Conservation (phyloP, 2,888 invertebrate genomes). For the Drosophila imparisetae region DNA sequence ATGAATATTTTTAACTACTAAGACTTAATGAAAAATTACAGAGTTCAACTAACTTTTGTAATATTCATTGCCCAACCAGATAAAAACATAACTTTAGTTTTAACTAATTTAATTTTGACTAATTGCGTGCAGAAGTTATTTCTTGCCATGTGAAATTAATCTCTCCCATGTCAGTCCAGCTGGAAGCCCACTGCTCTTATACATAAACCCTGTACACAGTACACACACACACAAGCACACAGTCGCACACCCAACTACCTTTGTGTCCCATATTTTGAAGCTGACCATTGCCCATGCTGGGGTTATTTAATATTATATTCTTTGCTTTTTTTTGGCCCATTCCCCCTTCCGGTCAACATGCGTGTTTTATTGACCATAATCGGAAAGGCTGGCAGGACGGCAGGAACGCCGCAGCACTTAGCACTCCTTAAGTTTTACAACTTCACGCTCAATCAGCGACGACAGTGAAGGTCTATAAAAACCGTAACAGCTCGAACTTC, state of each 20-base stretch:
- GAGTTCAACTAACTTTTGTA: neutral
- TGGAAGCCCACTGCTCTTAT: conserved; percentile 32
- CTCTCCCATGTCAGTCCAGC: conserved; percentile 29
- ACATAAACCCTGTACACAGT: conserved; percentile 28
- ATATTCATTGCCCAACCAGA: neutral
- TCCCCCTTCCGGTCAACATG: conserved; percentile 15
- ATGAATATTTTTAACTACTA: neutral
- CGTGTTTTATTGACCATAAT: conserved; percentile 73
- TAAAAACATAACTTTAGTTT: neutral
- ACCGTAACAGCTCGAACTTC: conserved; percentile 52
- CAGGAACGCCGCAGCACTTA: conserved; percentile 58
- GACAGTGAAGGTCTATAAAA: conserved; percentile 49
- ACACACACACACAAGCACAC: conserved; percentile 17
- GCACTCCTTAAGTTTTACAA: conserved; percentile 81
- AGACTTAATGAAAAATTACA: neutral
- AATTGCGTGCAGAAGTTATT: conserved; percentile 15
- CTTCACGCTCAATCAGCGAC: conserved; percentile 75
- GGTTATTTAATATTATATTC: conserved; percentile 59
- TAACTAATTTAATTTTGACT: conserved; percentile 12
- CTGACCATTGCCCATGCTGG: conserved; percentile 37
- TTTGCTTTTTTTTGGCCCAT: conserved; percentile 19
- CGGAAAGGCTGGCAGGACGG: conserved; percentile 22
- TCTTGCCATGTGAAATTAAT: conserved; percentile 48
- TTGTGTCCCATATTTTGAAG: conserved; percentile 33
- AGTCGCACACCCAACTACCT: conserved; percentile 25